A percentile compares a stretch with the other conserved stretches of the same genome.
Conservation (phyloP, 2,888 invertebrate species). For the Proisotoma minuta region DNA sequence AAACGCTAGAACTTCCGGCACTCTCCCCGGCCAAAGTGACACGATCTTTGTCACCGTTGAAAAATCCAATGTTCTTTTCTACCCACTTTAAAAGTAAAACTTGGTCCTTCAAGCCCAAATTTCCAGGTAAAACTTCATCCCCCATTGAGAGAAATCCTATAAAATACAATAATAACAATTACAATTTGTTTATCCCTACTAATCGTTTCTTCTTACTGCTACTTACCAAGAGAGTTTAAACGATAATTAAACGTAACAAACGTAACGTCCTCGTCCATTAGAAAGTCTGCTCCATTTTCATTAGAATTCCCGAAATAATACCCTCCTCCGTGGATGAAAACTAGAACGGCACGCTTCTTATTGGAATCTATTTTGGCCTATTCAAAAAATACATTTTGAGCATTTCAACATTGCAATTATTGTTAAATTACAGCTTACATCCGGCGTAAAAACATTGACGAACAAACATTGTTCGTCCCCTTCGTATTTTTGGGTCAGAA, state of each 20-base stretch:
- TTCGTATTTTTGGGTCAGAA: constrained; percentile 4
- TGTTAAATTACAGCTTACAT: constrained; percentile 14
- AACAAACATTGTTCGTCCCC: constrained; percentile 34
- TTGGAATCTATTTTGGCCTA: too few relatives aligned
- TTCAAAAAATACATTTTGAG: too few relatives aligned
- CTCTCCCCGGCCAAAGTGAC: constrained; percentile 24
- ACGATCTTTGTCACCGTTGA: constrained; percentile 14
- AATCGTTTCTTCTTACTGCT: neutral
- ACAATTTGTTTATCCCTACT: too few relatives aligned
- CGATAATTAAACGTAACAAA: constrained; percentile 25
- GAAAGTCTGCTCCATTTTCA: constrained; percentile 30
- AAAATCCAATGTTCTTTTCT: constrained; percentile 20
- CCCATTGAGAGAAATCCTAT: constrained; percentile 23
- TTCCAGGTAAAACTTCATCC: constrained; percentile 17
- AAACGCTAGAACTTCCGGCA: constrained; percentile 14
- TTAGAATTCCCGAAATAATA: constrained; percentile 23
- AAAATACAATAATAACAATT: neutral
- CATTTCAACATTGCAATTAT: too few relatives aligned
- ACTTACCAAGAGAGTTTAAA: constrained; percentile 16
- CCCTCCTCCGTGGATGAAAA: constrained; percentile 27
- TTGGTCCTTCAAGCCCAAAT: constrained; percentile 27
- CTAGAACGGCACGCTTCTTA: constrained; percentile 14
- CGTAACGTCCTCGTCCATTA: constrained; percentile 26
- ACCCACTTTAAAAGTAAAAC: constrained; percentile 18
- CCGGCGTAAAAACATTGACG: constrained; percentile 33